A percentile compares a stretch with the other conserved stretches of the same genome.
phyloP scores from a whole-genome alignment of 2,797 vertebrate genomes.

The Poecilia gillii region DNA sequence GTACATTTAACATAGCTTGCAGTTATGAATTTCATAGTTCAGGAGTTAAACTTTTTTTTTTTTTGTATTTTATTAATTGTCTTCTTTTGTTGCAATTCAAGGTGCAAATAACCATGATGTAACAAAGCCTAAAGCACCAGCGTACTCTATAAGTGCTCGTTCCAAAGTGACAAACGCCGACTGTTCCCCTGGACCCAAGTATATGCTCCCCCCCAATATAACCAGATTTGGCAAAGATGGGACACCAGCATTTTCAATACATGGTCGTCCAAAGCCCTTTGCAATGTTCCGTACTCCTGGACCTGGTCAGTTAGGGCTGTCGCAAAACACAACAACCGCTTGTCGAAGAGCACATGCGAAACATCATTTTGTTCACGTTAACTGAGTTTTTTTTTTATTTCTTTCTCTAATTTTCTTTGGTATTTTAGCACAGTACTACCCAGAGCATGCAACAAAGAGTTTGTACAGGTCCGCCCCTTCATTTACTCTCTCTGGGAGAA shows the following conservation, averaged over 20 bases:
- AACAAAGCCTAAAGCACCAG: conserved; percentile 82
- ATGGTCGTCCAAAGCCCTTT: conserved; percentile 74
- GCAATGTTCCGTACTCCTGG: conserved; percentile 77
- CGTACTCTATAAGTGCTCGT: conserved; percentile 84
- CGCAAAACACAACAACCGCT: not conserved
- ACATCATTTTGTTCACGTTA: not conserved
- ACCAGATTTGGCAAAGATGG: conserved; percentile 78
- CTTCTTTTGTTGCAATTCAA: conserved; percentile 34
- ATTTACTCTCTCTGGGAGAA: conserved; percentile 82
- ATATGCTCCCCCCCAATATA: conserved; percentile 82
- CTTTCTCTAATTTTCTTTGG: not conserved
- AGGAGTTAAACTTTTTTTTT: not conserved
- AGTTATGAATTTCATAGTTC: not conserved
- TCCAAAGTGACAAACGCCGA: conserved; percentile 28
- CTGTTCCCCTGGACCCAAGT: conserved; percentile 83
- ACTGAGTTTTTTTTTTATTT: not conserved
- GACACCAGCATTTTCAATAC: conserved; percentile 84
- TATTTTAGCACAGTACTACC: conserved; percentile 81
- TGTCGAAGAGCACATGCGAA: not conserved
- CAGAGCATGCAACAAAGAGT: conserved; percentile 75
- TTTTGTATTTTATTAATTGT: not conserved
- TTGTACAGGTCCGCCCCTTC: conserved; percentile 77
- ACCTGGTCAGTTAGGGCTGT: conserved; percentile 78
- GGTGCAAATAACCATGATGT: conserved; percentile 82
- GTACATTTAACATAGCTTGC: not conserved